These are phyloP conservation scores for Erynnis tages DNA, from an alignment of 2,888 invertebrate species.

Conservation along the genomic window DNA sequence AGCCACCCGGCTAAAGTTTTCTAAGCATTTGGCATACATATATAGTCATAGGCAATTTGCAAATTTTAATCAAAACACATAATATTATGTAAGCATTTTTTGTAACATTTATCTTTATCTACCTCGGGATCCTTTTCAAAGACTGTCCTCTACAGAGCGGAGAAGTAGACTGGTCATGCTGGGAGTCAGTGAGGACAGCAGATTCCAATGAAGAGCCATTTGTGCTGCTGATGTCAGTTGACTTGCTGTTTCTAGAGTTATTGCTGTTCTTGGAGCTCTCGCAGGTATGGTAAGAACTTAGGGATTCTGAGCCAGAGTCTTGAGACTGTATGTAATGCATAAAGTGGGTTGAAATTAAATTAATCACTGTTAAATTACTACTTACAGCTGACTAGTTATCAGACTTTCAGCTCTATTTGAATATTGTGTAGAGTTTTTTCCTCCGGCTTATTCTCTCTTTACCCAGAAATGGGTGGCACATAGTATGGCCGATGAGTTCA, in stretches of 20 bases:
- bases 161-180: slow-evolving; percentile 79
- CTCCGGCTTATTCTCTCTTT: too few species aligned
- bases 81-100: too few species aligned
- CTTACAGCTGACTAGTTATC: too few species aligned
- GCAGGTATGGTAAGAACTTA: slow-evolving; percentile 73
- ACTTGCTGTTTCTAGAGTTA: slow-evolving; percentile 62
- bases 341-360: background rate
- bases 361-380: background rate
- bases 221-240: slow-evolving; percentile 74
- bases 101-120: slow-evolving; percentile 16
- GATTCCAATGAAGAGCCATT: slow-evolving; percentile 69
- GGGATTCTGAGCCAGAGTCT: slow-evolving; percentile 65
- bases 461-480: too few species aligned
- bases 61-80: too few species aligned
- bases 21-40: too few species aligned
- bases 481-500: too few species aligned
- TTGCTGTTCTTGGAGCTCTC: slow-evolving; percentile 70
- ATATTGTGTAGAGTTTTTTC: too few species aligned
- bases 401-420: too few species aligned
- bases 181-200: slow-evolving; percentile 65
- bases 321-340: slow-evolving; percentile 47
- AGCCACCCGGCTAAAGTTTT: too few species aligned
- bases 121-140: slow-evolving; percentile 75
- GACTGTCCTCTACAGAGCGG: slow-evolving; percentile 79
- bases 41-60: too few species aligned